Evolutionary conservation across 2,797 vertebrate genomes (phyloP).

Genomic region (Sardinella longiceps): DNA sequence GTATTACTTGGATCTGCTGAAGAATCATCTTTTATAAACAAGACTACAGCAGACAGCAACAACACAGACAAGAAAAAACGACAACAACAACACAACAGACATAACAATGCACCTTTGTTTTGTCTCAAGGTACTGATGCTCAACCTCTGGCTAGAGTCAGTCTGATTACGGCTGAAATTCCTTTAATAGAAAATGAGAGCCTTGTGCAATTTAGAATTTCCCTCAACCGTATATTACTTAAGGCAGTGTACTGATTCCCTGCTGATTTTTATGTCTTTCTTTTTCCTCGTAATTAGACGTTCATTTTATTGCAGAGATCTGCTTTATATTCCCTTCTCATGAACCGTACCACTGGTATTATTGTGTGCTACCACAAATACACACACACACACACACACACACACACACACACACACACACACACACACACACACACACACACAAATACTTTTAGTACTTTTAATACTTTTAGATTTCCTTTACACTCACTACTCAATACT

Average conservation of each 20-base stretch:
- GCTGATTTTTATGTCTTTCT: constrained; percentile 52
- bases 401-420: not conserved
- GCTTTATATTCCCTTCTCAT: constrained; percentile 64
- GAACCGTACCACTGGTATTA: constrained; percentile 54
- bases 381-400: constrained; percentile 15
- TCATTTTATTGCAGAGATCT: constrained; percentile 66
- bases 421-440: not conserved
- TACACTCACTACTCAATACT: not conserved
- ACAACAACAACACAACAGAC: too few relatives aligned
- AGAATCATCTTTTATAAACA: not conserved
- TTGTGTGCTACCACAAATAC: constrained; percentile 36
- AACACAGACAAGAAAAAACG: constrained; percentile 8
- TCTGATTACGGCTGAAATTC: constrained; percentile 3
- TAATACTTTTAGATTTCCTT: not conserved
- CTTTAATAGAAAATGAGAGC: constrained; percentile 21
- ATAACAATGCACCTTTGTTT: constrained; percentile 23
- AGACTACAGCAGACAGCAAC: constrained; percentile 7
- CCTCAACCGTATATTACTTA: constrained; percentile 27
- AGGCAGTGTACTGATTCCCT: constrained; percentile 58
- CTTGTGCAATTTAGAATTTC: constrained; percentile 9
- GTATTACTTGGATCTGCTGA: not conserved
- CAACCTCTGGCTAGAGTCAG: constrained; percentile 3
- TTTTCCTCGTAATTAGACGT: constrained; percentile 66
- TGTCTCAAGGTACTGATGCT: not conserved
- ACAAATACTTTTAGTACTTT: not conserved